These are phyloP conservation scores for Halcyon leucocephala DNA, from an alignment of 2,797 vertebrate species.

Conservation along the genomic window DNA sequence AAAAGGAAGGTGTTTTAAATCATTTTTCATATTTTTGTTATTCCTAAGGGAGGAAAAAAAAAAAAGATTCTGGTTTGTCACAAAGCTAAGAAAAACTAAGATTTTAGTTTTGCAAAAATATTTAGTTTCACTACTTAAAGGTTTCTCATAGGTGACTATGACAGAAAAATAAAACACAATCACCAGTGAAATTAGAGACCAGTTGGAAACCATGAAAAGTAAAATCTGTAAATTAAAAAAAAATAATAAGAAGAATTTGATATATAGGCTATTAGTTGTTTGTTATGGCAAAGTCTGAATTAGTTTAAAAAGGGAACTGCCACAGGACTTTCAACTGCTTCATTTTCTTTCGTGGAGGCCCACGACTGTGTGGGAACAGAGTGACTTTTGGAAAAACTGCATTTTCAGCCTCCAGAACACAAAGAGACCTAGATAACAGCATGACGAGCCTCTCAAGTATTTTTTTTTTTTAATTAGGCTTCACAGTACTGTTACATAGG, in stretches of 20 bases:
- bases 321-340: not conserved
- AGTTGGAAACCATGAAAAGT: not conserved
- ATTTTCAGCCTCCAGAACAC: not conserved
- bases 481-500: not conserved
- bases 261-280: not conserved
- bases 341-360: not conserved
- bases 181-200: not conserved
- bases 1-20: not conserved
- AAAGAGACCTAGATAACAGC: constrained; percentile 24
- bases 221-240: not conserved
- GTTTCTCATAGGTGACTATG: not conserved
- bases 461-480: not conserved
- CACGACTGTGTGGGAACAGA: not conserved
- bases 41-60: not conserved
- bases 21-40: not conserved
- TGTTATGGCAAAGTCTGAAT: not conserved
- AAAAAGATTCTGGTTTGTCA: not conserved
- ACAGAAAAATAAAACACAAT: not conserved
- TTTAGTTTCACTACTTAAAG: not conserved
- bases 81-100: not conserved
- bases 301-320: not conserved
- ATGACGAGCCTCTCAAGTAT: not conserved
- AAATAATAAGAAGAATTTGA: not conserved
- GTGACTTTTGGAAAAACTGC: constrained; percentile 40
- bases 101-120: not conserved